phyloP scores from a whole-genome alignment of 2,113 vertebrate species.

The Morone saxatilis region DNA sequence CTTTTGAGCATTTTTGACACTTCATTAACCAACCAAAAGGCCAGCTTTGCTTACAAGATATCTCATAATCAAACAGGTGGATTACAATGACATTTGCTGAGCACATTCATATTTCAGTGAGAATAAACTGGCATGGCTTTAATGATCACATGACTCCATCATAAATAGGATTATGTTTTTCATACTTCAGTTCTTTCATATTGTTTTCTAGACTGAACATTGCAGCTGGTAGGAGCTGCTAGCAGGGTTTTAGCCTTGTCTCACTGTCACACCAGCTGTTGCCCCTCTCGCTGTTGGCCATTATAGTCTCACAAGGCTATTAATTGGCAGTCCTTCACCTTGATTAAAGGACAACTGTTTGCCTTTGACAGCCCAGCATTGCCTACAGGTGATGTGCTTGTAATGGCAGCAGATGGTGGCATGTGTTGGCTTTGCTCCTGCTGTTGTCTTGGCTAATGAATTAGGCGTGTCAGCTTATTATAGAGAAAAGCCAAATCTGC shows the following conservation, averaged over 20 bases:
- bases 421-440: conserved; percentile 16
- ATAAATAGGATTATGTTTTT: not conserved
- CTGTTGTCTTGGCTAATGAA: conserved; percentile 35
- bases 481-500: not conserved
- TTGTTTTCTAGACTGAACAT: not conserved
- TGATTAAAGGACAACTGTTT: conserved; percentile 46
- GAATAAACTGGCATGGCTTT: not conserved
- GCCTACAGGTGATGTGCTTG: conserved; percentile 45
- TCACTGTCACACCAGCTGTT: conserved; percentile 38
- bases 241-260: not conserved
- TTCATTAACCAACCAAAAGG: not conserved
- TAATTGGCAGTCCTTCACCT: conserved; percentile 46
- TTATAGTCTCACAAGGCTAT: conserved; percentile 20
- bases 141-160: not conserved
- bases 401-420: conserved; percentile 50
- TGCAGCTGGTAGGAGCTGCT: not conserved
- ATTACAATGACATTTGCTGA: not conserved
- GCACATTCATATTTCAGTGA: not conserved
- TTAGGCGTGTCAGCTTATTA: not conserved
- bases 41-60: not conserved
- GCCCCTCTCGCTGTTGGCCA: conserved; percentile 42
- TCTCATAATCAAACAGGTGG: not conserved
- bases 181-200: not conserved
- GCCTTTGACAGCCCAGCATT: conserved; percentile 10
- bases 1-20: not conserved